phyloP scores from a whole-genome alignment of 30 jellyfish, hydroid and myxozoan genomes.

The Hydractinia symbiolongicarpus region DNA sequence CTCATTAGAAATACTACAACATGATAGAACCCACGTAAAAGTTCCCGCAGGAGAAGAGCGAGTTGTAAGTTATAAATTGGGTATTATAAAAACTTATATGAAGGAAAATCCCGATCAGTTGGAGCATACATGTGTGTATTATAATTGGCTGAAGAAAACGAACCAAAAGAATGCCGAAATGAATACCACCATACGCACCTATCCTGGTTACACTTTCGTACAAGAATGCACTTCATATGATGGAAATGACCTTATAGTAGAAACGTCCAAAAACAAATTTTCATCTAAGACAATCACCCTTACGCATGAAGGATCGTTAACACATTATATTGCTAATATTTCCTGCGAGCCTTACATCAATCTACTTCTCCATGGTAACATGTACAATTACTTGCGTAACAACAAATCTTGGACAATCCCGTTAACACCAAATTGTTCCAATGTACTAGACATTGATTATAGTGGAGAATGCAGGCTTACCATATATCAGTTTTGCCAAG shows the following conservation, averaged over 20 bases:
- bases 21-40: neutral
- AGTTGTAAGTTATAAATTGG: neutral
- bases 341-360: neutral
- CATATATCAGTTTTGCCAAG: slow-evolving; percentile 20
- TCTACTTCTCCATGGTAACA: slow-evolving; percentile 2
- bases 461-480: slow-evolving; percentile 14
- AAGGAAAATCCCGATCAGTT: neutral
- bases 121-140: neutral
- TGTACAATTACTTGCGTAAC: slow-evolving; percentile 4
- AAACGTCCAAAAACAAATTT: neutral
- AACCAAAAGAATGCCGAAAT: neutral
- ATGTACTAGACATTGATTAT: slow-evolving; percentile 17
- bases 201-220: neutral
- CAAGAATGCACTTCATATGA: slow-evolving; percentile 5
- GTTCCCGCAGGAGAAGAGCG: neutral
- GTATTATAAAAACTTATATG: neutral
- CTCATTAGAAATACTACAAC: neutral
- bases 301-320: neutral
- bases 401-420: slow-evolving; percentile 11
- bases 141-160: neutral
- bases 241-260: neutral
- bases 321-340: neutral
- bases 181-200: neutral
- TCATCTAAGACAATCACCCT: neutral
- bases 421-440: slow-evolving; percentile 28